Evolutionary conservation across 1,140 invertebrate species (phyloP).

Genomic region (Orchesella cincta): DNA sequence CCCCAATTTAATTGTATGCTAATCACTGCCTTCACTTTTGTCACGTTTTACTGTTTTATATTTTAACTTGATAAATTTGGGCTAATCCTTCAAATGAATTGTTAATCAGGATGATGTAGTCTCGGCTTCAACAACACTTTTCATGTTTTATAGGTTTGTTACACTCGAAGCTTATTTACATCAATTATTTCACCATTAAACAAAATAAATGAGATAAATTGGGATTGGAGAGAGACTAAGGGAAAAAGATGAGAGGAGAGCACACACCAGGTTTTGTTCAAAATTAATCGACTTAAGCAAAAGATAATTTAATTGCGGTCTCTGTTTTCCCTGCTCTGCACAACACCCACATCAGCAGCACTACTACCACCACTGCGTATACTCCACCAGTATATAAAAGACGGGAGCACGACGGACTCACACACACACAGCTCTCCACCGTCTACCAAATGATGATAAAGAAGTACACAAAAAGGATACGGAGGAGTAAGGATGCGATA

Average conservation of each 20-base stretch:
- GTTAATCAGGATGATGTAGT: too few relatives aligned
- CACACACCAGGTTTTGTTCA: background rate
- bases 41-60: background rate
- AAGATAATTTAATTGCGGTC: constrained; percentile 24
- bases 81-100: too few relatives aligned
- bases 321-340: background rate
- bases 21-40: too few relatives aligned
- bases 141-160: too few relatives aligned
- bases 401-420: too few relatives aligned
- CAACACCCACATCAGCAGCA: background rate
- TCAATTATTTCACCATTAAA: constrained; percentile 27
- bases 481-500: background rate
- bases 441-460: background rate
- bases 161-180: constrained; percentile 18
- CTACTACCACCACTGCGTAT: background rate
- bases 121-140: too few relatives aligned
- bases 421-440: background rate
- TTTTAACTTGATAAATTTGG: background rate
- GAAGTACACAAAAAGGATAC: background rate
- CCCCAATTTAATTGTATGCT: constrained; percentile 10
- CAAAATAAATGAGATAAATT: constrained; percentile 22
- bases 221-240: too few relatives aligned
- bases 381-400: too few relatives aligned
- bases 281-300: constrained; percentile 26
- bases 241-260: background rate